Evolutionary conservation across 2,113 vertebrate genomes (phyloP), one percentile per base, ranked within the genome.

Genomic region (Scartelaos histophorus): DNA sequence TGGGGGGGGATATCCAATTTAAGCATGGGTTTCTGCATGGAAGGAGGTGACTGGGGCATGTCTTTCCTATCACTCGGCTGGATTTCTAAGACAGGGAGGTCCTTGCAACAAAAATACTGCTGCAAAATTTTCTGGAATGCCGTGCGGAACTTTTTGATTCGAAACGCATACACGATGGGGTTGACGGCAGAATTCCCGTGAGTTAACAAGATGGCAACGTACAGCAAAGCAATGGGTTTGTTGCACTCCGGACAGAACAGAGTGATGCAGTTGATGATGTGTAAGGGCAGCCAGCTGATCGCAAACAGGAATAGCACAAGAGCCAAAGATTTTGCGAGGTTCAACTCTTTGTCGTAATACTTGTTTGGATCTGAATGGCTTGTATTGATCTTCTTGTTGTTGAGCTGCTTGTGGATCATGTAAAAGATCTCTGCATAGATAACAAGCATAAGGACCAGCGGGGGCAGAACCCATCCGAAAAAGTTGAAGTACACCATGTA

Each of bases 401-500:
- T 96, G 25, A 99, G 96, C 54, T 99, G 98, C 90, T 94, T 95
- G 85, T 97, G 97, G 90, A 99, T 99, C 90, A 98, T 94, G 90
- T 97, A 96, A 93, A 99, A 99, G 85, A 99, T 98, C 85, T 98
- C 97, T 49, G 94, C 90, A 71, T 99, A 99, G 89, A 99, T 97
- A 75, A 95, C 76, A 65, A 98, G 86, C 97, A 99, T 99, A 78
- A 98, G 90, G 16, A 98, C 70, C 75, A 99, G 91, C 0, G 98
- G 97, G 0, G 97, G 97, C 79, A 99, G 94, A 76, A 99, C 97
- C 95, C 97, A 98, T 9, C 96, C 92, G 0, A 99, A 98, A 83
- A 99, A 99, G 90, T 99, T 99, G 86, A 99, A 99, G 88, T 99
- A 99, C 29, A 99, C 98, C 98, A 99, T 99, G 90, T 99, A 99